These are phyloP conservation scores for Crocuta crocuta DNA, from an alignment of 2,113 vertebrate species.

Conservation along the genomic window DNA sequence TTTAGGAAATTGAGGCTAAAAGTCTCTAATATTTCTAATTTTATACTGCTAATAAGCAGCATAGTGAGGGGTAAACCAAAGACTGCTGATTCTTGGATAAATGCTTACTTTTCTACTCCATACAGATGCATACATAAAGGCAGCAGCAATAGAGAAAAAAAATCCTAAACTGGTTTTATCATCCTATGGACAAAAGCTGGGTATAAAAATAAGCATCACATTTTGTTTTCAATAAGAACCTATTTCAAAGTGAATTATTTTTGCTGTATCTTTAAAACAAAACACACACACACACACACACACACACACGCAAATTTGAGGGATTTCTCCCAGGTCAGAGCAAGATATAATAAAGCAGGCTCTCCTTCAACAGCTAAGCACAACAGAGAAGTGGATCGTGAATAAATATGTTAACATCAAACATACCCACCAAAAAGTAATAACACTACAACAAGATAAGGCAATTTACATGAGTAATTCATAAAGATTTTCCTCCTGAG, in stretches of 20 bases:
- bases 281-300: no score
- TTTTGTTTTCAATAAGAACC: not conserved
- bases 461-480: slow-evolving; percentile 62
- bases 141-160: not conserved
- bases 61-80: not conserved
- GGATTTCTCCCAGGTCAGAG: not conserved
- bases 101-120: not conserved
- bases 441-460: slow-evolving; percentile 47
- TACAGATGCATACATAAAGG: not conserved
- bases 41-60: not conserved
- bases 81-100: not conserved
- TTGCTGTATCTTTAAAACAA: not conserved
- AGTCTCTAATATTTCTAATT: not conserved
- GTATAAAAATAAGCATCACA: not conserved
- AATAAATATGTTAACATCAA: slow-evolving; percentile 69
- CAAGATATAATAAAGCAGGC: slow-evolving; percentile 28
- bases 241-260: slow-evolving; percentile 23
- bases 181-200: not conserved
- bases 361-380: slow-evolving; percentile 15
- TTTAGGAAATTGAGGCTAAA: not conserved
- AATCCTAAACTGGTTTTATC: not conserved
- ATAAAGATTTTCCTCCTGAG: slow-evolving; percentile 62
- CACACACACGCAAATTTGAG: not conserved
- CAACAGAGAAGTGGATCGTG: slow-evolving; percentile 23
- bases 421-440: slow-evolving; percentile 55